A percentile compares a stretch with the other conserved stretches of the same genome.
phyloP scores from a whole-genome alignment of 1,140 invertebrate genomes.

The Rhagoletis pomonella region DNA sequence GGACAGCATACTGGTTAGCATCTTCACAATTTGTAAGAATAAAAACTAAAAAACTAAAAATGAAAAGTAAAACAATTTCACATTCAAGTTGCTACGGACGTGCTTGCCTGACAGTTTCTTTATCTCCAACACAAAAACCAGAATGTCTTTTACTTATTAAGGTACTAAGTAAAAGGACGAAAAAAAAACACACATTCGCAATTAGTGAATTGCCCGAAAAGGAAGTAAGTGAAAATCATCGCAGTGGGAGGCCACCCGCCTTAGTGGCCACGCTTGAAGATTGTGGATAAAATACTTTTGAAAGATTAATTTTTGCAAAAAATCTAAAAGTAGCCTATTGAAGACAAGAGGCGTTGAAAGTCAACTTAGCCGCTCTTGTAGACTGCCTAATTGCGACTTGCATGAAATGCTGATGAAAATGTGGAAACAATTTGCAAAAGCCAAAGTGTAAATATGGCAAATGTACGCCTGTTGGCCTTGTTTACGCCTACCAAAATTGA shows the following conservation, averaged over 20 bases:
- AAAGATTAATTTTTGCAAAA: constrained; percentile 44
- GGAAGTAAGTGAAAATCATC: neutral
- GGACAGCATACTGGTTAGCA: no score
- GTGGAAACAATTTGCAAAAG: constrained; percentile 18
- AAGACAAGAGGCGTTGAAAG: neutral
- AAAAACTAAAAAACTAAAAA: neutral
- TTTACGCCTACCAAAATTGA: constrained; percentile 9
- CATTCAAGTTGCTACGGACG: neutral
- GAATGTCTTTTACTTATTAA: neutral
- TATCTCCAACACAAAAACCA: neutral
- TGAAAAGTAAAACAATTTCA: no score
- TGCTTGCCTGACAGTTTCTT: neutral
- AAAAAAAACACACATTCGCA: neutral
- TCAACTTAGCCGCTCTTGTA: neutral
- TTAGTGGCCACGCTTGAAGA: neutral
- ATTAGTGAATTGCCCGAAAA: constrained; percentile 45
- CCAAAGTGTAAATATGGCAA: constrained; percentile 51
- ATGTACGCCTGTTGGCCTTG: constrained; percentile 28
- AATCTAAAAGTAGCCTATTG: neutral
- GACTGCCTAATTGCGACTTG: neutral
- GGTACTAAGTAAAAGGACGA: neutral
- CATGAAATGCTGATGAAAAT: neutral
- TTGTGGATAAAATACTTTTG: constrained; percentile 10
- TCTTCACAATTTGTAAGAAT: no score
- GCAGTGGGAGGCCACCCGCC: neutral